Base-by-base conservation (phyloP, 2,888 invertebrate species). In the Conchocele bisecta region DNA sequence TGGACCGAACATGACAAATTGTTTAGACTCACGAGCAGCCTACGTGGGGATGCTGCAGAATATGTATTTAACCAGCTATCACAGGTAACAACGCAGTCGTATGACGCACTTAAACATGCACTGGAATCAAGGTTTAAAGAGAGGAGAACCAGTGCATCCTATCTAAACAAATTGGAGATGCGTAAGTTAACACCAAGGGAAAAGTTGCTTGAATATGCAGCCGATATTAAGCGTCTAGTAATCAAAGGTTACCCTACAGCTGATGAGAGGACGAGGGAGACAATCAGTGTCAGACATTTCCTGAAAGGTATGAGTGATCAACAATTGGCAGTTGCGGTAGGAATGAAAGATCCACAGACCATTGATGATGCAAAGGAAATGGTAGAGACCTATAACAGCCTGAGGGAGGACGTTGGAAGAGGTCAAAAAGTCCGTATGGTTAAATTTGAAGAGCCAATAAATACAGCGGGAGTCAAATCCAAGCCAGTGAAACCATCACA, bases 91-190 rank as follows among this genome's bases (percentile, higher is more conserved):
- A 37, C 42, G 13, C 29, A 33, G 13, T 65, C 69, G 28, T 65
- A 54, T 37, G 26, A 15, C 2, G 20, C 15, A 26, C 28, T 64
- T 6, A 20, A 46, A 46, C 37, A 22, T 9, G 66, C 75, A 1
- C 50, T 75, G 9, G 67, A 71, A 42, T n/a, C 39, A n/a, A 35
- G 75, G 20, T 75, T 53, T 33, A 61, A 58, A 29, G 71, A 75
- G n/a, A 26, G 44, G n/a, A 22, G 64, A 4, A 56, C 71, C 5
- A 50, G 35, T 26, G 37, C 72, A 15, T 72, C 75, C 13, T 75
- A 68, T 44, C 33, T 72, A 4, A 31, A 39, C n/a, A 60, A 75
- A 37, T 41, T 75, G 26, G 71, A 75, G 37, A 50, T 15, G 15
- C 41, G 71, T 7, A 71, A 63, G 46, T 29, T 67, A 7, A 15